Conservation (phyloP, 2,113 vertebrate genomes). For the Elanoides forficatus region DNA sequence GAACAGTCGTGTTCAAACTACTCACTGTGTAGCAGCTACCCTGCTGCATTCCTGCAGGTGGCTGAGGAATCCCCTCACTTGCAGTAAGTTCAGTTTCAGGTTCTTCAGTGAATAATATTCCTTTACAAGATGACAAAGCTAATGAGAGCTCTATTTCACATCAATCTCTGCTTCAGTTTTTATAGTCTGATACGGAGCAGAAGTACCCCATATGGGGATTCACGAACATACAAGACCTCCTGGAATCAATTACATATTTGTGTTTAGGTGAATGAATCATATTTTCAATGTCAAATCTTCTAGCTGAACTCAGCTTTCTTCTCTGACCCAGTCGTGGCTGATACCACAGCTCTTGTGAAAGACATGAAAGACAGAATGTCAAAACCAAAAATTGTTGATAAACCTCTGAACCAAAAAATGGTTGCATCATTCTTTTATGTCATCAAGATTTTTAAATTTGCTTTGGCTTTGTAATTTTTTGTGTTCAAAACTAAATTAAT, state of each 20-base stretch:
- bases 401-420: background rate
- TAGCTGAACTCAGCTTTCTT: background rate
- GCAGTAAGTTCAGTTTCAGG: background rate
- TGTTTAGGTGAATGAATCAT: background rate
- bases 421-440: background rate
- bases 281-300: background rate
- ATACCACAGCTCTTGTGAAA: background rate
- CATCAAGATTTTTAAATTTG: background rate
- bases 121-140: background rate
- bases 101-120: background rate
- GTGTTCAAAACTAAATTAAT: background rate
- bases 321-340: background rate
- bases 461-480: background rate
- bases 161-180: background rate
- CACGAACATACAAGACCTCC: background rate
- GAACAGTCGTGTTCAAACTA: background rate
- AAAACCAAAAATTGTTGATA: background rate
- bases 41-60: background rate
- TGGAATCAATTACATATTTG: background rate
- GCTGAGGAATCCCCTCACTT: background rate
- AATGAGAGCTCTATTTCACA: background rate
- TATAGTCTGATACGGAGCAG: background rate
- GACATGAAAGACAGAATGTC: rapidly evolving
- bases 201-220: background rate
- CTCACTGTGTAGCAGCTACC: background rate